These are phyloP conservation scores for Thymelicus sylvestris DNA, from an alignment of 2,888 invertebrate species.

Conservation along the genomic window DNA sequence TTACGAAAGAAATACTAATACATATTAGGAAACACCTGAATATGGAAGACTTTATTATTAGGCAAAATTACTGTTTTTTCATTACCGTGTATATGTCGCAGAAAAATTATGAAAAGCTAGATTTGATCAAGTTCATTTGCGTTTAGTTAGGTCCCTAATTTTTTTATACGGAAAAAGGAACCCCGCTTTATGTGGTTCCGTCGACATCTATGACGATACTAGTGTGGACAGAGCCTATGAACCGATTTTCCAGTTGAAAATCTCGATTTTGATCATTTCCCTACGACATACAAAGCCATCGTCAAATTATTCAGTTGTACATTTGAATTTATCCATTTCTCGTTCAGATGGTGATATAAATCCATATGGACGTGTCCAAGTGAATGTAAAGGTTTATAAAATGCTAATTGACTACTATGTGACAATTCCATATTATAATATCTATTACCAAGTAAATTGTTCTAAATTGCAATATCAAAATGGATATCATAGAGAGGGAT, in stretches of 20 bases:
- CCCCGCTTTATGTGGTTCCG: too few species aligned
- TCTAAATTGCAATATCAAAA: constrained; percentile 29
- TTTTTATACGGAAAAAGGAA: too few species aligned
- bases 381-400: constrained; percentile 53
- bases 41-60: constrained; percentile 1
- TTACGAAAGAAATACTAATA: neutral
- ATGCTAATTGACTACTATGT: constrained; percentile 57
- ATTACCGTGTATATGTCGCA: too few species aligned
- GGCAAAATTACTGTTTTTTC: neutral
- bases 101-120: too few species aligned
- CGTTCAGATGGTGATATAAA: constrained; percentile 34
- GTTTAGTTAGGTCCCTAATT: too few species aligned
- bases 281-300: neutral
- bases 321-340: constrained; percentile 7
- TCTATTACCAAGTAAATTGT: constrained; percentile 23
- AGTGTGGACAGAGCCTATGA: too few species aligned
- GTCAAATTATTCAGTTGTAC: neutral
- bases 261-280: too few species aligned
- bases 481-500: constrained; percentile 20
- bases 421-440: constrained; percentile 50
- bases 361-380: constrained; percentile 45
- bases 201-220: too few species aligned
- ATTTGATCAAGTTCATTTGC: too few species aligned
- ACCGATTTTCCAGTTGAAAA: too few species aligned
- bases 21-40: neutral